These are phyloP conservation scores for Morone saxatilis DNA, from an alignment of 2,113 vertebrate genomes.

Conservation along the genomic window DNA sequence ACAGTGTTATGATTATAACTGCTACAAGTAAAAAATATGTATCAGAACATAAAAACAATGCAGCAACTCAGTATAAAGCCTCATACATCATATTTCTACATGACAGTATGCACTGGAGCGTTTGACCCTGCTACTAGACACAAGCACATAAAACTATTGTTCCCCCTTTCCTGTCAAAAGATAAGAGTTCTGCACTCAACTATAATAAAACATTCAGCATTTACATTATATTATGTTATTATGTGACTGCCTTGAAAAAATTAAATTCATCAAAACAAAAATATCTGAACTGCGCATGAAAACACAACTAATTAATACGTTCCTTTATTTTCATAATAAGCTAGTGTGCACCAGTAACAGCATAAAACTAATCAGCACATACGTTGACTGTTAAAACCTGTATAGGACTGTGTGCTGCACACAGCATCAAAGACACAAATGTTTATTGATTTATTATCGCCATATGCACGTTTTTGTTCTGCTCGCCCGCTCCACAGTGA, in stretches of 20 bases:
- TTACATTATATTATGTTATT: background rate
- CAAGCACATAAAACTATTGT: background rate
- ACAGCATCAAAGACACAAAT: background rate
- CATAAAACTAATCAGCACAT: background rate
- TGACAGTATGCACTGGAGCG: constrained; percentile 13
- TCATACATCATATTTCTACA: constrained; percentile 41
- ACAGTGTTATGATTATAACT: background rate
- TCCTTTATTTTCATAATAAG: background rate
- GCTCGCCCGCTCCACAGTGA: background rate
- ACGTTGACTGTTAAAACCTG: background rate
- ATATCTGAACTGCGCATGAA: background rate
- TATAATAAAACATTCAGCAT: background rate
- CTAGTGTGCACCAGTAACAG: background rate
- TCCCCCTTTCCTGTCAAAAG: background rate
- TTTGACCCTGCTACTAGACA: constrained; percentile 7
- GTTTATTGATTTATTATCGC: background rate
- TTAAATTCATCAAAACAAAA: no score
- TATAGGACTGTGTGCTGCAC: background rate
- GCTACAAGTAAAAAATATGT: background rate
- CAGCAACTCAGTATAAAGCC: background rate
- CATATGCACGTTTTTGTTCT: background rate
- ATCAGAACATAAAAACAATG: constrained; percentile 16
- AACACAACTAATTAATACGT: background rate
- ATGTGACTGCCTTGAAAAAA: no score
- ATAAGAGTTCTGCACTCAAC: background rate